Percentiles rank a stretch among this genome's conserved stretches.
phyloP scores from a whole-genome alignment of 1,140 invertebrate genomes.

The Ectropis grisescens region DNA sequence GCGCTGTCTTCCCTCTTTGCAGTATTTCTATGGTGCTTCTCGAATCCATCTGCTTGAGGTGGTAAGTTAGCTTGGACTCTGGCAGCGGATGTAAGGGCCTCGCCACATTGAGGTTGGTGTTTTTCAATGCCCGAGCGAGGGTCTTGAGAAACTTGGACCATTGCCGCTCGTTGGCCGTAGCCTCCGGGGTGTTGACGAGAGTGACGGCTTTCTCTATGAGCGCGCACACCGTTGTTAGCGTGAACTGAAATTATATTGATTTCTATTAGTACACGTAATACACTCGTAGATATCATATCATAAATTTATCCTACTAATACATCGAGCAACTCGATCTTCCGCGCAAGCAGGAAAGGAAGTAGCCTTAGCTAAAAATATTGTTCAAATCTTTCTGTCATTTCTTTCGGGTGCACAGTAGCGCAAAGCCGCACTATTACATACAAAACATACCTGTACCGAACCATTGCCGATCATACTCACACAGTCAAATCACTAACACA shows the following conservation, averaged over 20 bases:
- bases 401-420: too few relatives aligned
- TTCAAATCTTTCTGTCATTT: too few relatives aligned
- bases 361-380: too few relatives aligned
- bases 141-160: conserved; percentile 59
- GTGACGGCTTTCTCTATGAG: conserved; percentile 34
- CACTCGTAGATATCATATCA: too few relatives aligned
- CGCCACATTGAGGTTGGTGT: conserved; percentile 27
- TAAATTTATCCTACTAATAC: too few relatives aligned
- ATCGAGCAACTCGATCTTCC: too few relatives aligned
- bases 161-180: conserved; percentile 46
- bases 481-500: too few relatives aligned
- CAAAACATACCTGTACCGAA: too few relatives aligned
- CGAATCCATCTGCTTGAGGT: conserved; percentile 43
- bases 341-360: too few relatives aligned
- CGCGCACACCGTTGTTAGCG: conserved; percentile 42
- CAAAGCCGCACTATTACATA: too few relatives aligned
- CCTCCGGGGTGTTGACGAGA: conserved; percentile 44
- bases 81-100: conserved; percentile 28
- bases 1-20: conserved; percentile 36
- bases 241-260: conserved; percentile 35
- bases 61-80: conserved; percentile 24
- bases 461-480: too few relatives aligned
- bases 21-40: conserved; percentile 49
- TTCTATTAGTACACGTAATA: too few relatives aligned
- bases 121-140: conserved; percentile 39